Evolutionary conservation across 2,888 invertebrate genomes (phyloP), one percentile per base, ranked within the genome.

Genomic region (Patella caerulea): DNA sequence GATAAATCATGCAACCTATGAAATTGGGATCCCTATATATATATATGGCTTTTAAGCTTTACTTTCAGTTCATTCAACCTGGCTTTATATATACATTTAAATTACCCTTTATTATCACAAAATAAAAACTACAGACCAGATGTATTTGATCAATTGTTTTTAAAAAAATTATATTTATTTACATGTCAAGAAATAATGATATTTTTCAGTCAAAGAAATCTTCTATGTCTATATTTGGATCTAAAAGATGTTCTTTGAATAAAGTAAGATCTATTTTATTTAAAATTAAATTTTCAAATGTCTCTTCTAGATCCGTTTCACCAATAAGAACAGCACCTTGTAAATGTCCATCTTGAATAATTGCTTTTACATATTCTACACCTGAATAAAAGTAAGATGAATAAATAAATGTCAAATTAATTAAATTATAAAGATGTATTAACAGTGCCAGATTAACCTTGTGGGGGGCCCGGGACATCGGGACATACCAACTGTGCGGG

Each of bases 221-320:
- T 92, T 99, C 99, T 88, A 99, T 96, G 91, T 99, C 99, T 89
- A 99, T 96, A 90, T 96, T 94, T 29, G 98, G 98, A 93, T 99
- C 95, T 12, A 99, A 93, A 85, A 99, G 94, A 91, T 98, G 96
- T 91, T 98, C 97, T 77, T 97, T 98, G 91, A 95, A 96, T 14
- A 94, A 93, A 77, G 95, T 95, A 79, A 99, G 93, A 93, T 99
- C 98, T 79, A 97, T 94, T 91, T 97, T 96, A 93, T 99, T 97
- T 55, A 99, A 93, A 88, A 99, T 99, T 80, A 99, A 93, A 93
- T 99, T 99, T 93, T 99, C 99, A 92, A 98, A 97, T 91, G 97
- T 98, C 93, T 99, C 99, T 91, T 99, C 99, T 80, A 99, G 93
- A 90, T 98, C 97, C 0, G 98, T 98, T 84, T 99, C 98, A 0